These are phyloP conservation scores for Poliocrania exsul DNA, from an alignment of 2,797 vertebrate genomes.

Conservation along the genomic window DNA sequence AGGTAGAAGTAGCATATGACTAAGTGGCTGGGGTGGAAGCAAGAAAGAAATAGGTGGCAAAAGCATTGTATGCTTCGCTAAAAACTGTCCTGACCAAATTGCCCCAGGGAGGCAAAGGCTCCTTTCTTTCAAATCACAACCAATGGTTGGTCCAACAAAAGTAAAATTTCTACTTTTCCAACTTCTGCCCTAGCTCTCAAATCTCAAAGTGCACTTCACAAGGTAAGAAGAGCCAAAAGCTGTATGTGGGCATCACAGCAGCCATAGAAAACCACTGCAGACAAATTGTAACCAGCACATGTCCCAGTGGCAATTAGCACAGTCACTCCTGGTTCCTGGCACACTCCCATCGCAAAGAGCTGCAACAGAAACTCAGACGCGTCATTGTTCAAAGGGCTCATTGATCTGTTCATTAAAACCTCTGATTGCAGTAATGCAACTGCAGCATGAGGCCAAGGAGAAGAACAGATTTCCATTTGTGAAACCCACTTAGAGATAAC, in stretches of 20 bases:
- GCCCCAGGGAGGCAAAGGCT: neutral
- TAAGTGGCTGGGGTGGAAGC: accelerated
- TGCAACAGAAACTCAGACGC: neutral
- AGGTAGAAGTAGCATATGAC: neutral
- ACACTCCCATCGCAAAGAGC: neutral
- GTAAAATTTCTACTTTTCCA: neutral
- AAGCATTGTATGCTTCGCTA: neutral
- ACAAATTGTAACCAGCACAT: accelerated
- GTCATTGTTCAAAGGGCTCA: neutral
- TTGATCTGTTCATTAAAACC: neutral
- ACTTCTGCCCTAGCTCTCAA: neutral
- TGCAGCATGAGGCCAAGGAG: neutral
- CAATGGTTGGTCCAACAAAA: accelerated
- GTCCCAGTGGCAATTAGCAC: neutral
- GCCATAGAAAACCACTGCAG: neutral
- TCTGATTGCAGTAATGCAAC: neutral
- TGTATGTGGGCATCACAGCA: neutral
- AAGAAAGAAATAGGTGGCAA: neutral
- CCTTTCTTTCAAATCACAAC: neutral
- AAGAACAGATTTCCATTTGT: neutral
- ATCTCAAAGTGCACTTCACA: neutral
- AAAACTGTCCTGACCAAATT: neutral
- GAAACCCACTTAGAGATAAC: conserved; percentile 36
- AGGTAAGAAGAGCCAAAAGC: neutral
- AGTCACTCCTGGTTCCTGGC: neutral